Base-by-base conservation (phyloP, 2,113 vertebrate species). In the Oceanites oceanicus region DNA sequence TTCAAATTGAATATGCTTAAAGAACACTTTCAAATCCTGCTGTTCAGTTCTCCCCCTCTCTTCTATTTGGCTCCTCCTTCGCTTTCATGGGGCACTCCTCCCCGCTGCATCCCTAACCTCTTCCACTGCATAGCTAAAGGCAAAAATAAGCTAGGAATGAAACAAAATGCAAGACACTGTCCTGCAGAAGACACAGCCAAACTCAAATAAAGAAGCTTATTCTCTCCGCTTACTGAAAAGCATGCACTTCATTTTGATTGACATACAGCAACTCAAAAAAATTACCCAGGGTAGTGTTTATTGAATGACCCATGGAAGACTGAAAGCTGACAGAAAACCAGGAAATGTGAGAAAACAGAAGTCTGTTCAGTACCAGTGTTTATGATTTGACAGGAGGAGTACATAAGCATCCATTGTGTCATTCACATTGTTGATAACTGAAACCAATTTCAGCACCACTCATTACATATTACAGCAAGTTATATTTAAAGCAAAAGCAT, bases 311-410 rank as follows among this genome's bases (percentile, higher is more conserved):
- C 92, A 77, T 90, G 75, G 96, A 94, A 97, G 96, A 96, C 73
- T 96, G 92, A 95, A 90, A 94, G 81, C 86, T 97, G 94, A 97
- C 56, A 94, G 88, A 96, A 94, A 92, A 84, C 40, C 90, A 95
- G 96, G 92, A 97, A 97, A 97, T 45, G 75, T 92, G 96, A 95
- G 87, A 97, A 96, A 97, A 96, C 76, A 97, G 87, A 96, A 92
- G 85, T 94, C 79, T 92, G 75, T 68, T 93, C 92, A 94, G 77
- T 73, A 78, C 47, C 55, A 80, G 88, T 23, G 22, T 81, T 95
- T 89, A 68, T 62, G 91, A 84, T 90, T 96, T 77, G 86, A 91
- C 94, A 97, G 91, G 84, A 86, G 88, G 76, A 96, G 52, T 72
- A 96, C 12, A 73, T 34, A 97, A 95, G 78, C 49, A 94, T 58